Evolutionary conservation across 1,140 invertebrate genomes (phyloP).

Genomic region (Wiebesia pumilae): DNA sequence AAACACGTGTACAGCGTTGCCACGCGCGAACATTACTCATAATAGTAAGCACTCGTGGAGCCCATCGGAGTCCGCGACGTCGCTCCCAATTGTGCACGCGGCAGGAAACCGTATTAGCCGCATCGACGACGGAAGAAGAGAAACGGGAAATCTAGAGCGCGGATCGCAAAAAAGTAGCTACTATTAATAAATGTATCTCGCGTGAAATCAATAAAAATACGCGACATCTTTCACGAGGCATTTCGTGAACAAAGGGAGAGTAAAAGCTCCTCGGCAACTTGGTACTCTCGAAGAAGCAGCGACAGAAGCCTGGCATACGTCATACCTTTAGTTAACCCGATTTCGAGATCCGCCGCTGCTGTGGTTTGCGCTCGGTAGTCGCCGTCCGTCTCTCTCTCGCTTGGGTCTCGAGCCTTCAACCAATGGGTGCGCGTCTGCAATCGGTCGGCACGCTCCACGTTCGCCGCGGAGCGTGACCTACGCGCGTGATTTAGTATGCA

Average conservation of each 20-base stretch:
- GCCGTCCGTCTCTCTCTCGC: background rate
- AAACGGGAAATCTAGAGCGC: background rate
- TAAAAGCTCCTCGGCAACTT: background rate
- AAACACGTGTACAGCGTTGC: too few relatives aligned
- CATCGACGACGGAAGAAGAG: background rate
- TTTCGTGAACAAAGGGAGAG: background rate
- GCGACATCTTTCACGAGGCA: background rate
- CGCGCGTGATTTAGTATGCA: constrained; percentile 47
- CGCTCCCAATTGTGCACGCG: too few relatives aligned
- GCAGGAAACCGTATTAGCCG: too few relatives aligned
- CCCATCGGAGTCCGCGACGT: too few relatives aligned
- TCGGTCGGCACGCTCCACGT: constrained; percentile 31
- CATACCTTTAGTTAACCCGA: constrained; percentile 28
- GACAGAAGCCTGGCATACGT: background rate
- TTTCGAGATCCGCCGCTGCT: constrained; percentile 18
- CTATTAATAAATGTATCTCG: constrained; percentile 1
- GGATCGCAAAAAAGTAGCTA: background rate
- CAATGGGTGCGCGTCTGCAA: constrained; percentile 24
- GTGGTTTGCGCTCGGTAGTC: background rate
- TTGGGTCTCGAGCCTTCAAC: constrained; percentile 12
- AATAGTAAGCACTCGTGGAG: too few relatives aligned
- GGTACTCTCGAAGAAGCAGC: background rate
- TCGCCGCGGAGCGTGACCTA: constrained; percentile 32
- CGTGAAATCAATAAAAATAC: background rate
- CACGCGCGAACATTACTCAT: too few relatives aligned